phyloP scores from a whole-genome alignment of 1,140 invertebrate species.

The Schlechtendalia chinensis region DNA sequence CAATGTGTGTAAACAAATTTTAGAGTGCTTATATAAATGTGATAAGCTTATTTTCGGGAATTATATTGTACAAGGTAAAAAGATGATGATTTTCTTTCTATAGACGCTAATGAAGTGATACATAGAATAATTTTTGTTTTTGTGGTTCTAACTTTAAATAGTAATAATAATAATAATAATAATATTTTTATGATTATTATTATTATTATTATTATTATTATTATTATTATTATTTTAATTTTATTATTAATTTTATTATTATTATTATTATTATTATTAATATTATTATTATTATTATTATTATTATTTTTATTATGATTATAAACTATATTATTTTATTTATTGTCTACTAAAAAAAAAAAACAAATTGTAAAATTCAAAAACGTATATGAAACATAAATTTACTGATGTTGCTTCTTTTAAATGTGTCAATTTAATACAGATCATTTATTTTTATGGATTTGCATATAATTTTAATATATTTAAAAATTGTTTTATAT shows the following conservation, averaged over 20 bases:
- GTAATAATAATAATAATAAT: slow-evolving; percentile 7
- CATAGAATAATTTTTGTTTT: slow-evolving; percentile 49
- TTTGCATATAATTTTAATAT: slow-evolving; percentile 19
- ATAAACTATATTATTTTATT: slow-evolving; percentile 1
- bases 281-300: slow-evolving; percentile 40
- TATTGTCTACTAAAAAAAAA: slow-evolving; percentile 36
- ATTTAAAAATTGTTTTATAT: slow-evolving; percentile 29
- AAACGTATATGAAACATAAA: slow-evolving; percentile 2
- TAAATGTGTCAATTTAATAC: slow-evolving; percentile 47
- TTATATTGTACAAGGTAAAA: slow-evolving; percentile 47
- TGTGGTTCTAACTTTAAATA: slow-evolving; percentile 31
- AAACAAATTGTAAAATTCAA: slow-evolving; percentile 25
- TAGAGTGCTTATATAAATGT: slow-evolving; percentile 47
- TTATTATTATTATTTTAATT: slow-evolving; percentile 24
- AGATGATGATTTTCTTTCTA: slow-evolving; percentile 36
- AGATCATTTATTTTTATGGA: slow-evolving; percentile 35
- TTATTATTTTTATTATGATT: no score
- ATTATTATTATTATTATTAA: slow-evolving; percentile 40
- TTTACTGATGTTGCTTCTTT: slow-evolving; percentile 37
- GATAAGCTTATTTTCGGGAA: slow-evolving; percentile 48
- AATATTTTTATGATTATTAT: slow-evolving; percentile 33
- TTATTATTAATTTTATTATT: slow-evolving; percentile 35
- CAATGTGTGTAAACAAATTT: slow-evolving; percentile 42
- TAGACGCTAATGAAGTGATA: slow-evolving; percentile 44
- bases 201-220: slow-evolving; percentile 40